A percentile compares a stretch with the other conserved stretches of the same genome.
Evolutionary conservation across 2,113 vertebrate species (phyloP).

Genomic region (Pseudopipra pipra): DNA sequence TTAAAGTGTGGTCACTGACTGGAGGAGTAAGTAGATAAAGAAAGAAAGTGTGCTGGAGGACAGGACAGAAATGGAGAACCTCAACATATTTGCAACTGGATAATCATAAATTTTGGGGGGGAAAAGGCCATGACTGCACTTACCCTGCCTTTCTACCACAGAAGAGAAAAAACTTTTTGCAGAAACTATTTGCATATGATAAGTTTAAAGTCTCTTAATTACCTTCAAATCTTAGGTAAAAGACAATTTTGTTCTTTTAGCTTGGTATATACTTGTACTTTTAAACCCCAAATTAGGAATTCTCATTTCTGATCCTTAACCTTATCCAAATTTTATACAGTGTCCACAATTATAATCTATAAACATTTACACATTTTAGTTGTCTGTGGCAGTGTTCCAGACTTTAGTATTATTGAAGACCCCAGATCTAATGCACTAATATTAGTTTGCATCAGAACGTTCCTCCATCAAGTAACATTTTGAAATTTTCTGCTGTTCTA

Average conservation of each 20-base stretch:
- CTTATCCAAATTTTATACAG: neutral
- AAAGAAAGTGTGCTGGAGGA: neutral
- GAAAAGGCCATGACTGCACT: neutral
- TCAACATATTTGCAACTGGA: neutral
- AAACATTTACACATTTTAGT: neutral
- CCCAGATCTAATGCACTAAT: neutral
- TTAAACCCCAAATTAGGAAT: neutral
- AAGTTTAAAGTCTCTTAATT: neutral
- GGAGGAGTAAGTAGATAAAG: neutral
- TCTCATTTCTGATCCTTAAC: neutral
- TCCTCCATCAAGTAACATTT: neutral
- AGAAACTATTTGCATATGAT: neutral
- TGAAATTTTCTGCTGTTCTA: neutral
- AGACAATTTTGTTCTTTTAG: neutral
- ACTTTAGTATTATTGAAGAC: neutral
- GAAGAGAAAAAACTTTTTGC: neutral
- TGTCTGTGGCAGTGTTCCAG: neutral
- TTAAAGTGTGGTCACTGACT: neutral
- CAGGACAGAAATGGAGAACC: neutral
- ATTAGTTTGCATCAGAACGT: neutral
- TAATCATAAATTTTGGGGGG: neutral
- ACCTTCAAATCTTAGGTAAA: neutral
- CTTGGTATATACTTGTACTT: neutral
- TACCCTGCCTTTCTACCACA: neutral
- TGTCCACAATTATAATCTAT: neutral